A percentile compares a stretch with the other conserved stretches of the same genome.
Conservation (phyloP, 1,140 invertebrate species). For the Cotesia glomerata region DNA sequence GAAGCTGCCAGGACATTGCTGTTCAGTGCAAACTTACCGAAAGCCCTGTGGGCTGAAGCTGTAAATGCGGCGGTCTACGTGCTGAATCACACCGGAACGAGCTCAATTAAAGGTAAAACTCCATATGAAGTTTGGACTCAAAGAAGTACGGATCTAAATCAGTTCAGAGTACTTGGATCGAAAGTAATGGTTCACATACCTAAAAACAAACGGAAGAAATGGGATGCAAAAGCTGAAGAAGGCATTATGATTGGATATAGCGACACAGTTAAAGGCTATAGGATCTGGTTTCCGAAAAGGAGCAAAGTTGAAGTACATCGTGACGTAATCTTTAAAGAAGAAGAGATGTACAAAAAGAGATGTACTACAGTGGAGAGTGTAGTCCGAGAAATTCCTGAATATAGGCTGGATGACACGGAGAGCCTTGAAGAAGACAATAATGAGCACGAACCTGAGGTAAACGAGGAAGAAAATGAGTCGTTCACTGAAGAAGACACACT, state of each 20-base stretch:
- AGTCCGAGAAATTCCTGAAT: too few species aligned
- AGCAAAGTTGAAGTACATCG: background rate
- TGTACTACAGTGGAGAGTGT: too few species aligned
- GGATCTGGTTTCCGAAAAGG: constrained; percentile 29
- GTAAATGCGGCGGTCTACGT: background rate
- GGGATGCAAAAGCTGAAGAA: constrained; percentile 40
- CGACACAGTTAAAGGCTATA: constrained; percentile 43
- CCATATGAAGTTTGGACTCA: constrained; percentile 41
- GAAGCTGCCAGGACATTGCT: constrained; percentile 21
- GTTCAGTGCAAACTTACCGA: constrained; percentile 4
- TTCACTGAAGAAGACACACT: too few species aligned
- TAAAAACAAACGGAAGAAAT: constrained; percentile 42
- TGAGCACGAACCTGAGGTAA: too few species aligned
- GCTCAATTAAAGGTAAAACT: background rate
- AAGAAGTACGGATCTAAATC: constrained; percentile 37
- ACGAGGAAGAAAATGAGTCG: too few species aligned
- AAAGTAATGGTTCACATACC: constrained; percentile 33
- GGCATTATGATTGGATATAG: constrained; percentile 45
- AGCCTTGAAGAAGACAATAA: too few species aligned
- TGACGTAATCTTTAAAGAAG: background rate
- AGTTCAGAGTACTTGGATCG: constrained; percentile 55
- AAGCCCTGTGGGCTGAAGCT: constrained; percentile 43
- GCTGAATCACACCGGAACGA: background rate
- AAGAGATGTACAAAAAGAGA: too few species aligned
- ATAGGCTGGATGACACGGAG: too few species aligned